A percentile compares a stretch with the other conserved stretches of the same genome.
These are phyloP conservation scores for Neodiprion lecontei DNA, from an alignment of 1,140 invertebrate genomes.

Conservation along the genomic window DNA sequence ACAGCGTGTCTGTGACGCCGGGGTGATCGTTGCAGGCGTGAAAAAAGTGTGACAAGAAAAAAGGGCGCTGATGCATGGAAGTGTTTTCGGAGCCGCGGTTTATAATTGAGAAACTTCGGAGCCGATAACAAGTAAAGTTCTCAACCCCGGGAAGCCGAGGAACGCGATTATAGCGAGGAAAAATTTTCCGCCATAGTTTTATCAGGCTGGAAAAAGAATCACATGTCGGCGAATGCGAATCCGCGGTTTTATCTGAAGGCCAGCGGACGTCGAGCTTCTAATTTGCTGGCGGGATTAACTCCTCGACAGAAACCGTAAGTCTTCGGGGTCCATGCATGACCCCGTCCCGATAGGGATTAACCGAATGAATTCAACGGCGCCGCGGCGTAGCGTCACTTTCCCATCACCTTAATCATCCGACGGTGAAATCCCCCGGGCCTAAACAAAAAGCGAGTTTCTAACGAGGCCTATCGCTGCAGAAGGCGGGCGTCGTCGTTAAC, in stretches of 20 bases:
- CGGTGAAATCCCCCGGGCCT: not conserved
- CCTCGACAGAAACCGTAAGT: not conserved
- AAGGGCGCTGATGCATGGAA: not conserved
- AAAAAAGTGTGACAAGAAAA: too few species aligned
- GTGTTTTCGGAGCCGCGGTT: not conserved
- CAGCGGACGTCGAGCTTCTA: not conserved
- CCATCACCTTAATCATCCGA: not conserved
- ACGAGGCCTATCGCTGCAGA: too few species aligned
- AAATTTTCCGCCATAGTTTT: too few species aligned
- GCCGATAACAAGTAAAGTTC: not conserved
- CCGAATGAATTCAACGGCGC: not conserved
- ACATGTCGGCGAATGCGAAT: not conserved
- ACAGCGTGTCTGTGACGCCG: too few species aligned
- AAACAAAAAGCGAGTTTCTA: not conserved
- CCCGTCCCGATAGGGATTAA: not conserved
- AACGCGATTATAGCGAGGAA: too few species aligned
- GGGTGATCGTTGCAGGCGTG: too few species aligned
- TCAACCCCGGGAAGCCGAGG: too few species aligned
- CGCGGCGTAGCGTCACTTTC: not conserved
- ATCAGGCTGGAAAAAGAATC: too few species aligned
- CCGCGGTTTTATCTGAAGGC: too few species aligned
- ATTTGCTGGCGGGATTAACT: not conserved
- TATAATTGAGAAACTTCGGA: slow-evolving; percentile 2
- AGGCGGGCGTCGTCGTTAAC: too few species aligned
- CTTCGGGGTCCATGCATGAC: not conserved